Conservation (phyloP, 2,888 invertebrate genomes). For the Drosophila nr. perissopoda region DNA sequence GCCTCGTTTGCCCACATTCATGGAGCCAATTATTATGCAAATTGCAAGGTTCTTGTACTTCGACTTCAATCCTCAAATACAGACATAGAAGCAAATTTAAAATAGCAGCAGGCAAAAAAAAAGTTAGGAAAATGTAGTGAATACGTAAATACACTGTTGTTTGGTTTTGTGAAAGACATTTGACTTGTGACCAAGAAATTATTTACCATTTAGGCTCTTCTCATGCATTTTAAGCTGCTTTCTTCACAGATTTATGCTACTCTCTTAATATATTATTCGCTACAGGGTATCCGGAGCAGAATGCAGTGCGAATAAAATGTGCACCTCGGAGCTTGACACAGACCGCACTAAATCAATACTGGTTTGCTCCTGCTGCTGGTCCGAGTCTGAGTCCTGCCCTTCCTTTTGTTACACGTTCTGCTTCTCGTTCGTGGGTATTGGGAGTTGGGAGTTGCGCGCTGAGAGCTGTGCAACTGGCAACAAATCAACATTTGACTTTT, state of each 20-base stretch:
- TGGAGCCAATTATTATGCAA: constrained; percentile 80
- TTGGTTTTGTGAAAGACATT: neutral
- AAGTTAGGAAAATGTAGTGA: neutral
- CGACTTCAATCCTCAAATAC: constrained; percentile 48
- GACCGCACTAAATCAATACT: constrained; percentile 71
- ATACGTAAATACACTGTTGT: constrained; percentile 13
- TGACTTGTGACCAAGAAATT: neutral
- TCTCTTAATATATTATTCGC: neutral
- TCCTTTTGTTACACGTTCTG: neutral
- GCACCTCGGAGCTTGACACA: constrained; percentile 12
- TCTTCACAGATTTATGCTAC: neutral
- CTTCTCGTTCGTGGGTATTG: constrained; percentile 2
- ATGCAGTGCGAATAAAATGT: constrained; percentile 29
- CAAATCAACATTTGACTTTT: constrained; percentile 81
- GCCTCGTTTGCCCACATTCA: constrained; percentile 36
- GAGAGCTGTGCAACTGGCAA: constrained; percentile 45
- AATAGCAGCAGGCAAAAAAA: constrained; percentile 42
- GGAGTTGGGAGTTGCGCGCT: neutral
- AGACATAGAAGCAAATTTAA: constrained; percentile 60
- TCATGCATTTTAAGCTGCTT: neutral
- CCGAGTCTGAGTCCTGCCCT: constrained; percentile 3
- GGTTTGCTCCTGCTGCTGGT: constrained; percentile 10
- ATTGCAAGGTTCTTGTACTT: constrained; percentile 61
- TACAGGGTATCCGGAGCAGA: constrained; percentile 20
- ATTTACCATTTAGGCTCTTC: neutral